Percentiles rank a stretch among this genome's conserved stretches.
phyloP scores from a whole-genome alignment of 2,797 vertebrate genomes.

The Xenopus petersii region DNA sequence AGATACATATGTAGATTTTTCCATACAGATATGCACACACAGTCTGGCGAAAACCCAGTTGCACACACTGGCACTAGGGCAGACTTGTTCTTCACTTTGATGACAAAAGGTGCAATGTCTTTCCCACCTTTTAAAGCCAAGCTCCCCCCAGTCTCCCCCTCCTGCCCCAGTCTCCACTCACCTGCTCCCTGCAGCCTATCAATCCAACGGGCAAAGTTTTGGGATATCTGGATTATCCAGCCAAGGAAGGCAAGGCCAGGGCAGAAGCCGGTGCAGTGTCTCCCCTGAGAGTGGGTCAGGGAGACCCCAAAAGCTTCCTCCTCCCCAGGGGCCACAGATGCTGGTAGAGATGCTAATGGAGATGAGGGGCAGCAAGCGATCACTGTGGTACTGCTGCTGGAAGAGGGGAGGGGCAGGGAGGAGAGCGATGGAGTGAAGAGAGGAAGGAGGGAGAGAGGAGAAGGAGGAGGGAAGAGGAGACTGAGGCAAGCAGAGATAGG shows the following conservation, averaged over 20 bases:
- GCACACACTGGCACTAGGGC: not conserved
- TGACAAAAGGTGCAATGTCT: not conserved
- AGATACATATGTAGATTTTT: too few species aligned
- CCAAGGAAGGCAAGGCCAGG: constrained; percentile 2
- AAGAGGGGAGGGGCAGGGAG: constrained; percentile 38
- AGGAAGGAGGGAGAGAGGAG: constrained; percentile 1
- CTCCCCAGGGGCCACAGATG: constrained; percentile 23
- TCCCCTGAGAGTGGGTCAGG: not conserved
- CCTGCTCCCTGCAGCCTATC: constrained; percentile 23
- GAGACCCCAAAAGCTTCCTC: not conserved
- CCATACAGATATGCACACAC: not conserved
- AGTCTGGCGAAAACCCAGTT: not conserved
- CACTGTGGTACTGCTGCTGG: constrained; percentile 39
- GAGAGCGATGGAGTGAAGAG: constrained; percentile 4
- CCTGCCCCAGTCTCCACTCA: constrained; percentile 6
- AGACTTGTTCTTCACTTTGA: not conserved
- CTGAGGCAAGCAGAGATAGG: constrained; percentile 7
- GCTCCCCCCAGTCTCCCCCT: not conserved
- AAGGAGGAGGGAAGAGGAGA: not conserved
- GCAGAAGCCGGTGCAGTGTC: constrained; percentile 1
- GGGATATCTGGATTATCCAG: constrained; percentile 17
- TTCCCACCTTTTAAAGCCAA: not conserved
- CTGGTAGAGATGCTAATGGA: constrained; percentile 38
- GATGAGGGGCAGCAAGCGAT: constrained; percentile 39
- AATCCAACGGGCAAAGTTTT: constrained; percentile 36